Percentiles rank a stretch among this genome's conserved stretches.
phyloP scores from a whole-genome alignment of 2,113 vertebrate species.

The Elachura formosa region DNA sequence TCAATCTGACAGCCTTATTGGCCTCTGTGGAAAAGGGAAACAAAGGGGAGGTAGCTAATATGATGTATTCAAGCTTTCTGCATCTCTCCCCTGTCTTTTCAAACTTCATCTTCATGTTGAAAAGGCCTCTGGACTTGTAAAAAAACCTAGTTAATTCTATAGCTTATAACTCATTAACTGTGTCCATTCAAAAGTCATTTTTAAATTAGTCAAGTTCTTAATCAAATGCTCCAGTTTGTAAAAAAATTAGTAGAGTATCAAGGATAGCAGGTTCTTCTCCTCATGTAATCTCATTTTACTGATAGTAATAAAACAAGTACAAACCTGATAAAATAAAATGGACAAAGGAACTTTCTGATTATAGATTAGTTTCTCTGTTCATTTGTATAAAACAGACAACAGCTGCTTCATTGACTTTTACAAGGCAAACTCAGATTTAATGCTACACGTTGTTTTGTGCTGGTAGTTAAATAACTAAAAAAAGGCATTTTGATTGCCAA shows the following conservation, averaged over 20 bases:
- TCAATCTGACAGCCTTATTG: slow-evolving; percentile 47
- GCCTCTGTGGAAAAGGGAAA: slow-evolving; percentile 37
- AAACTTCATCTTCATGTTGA: neutral
- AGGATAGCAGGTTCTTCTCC: neutral
- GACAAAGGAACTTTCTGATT: neutral
- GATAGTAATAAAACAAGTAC: neutral
- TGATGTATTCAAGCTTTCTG: neutral
- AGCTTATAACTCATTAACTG: neutral
- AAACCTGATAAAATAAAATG: neutral
- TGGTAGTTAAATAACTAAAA: neutral
- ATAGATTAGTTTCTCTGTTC: neutral
- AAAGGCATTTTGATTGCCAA: neutral
- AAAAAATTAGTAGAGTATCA: neutral
- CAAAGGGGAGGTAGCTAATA: neutral
- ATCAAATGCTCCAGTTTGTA: neutral
- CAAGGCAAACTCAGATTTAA: neutral
- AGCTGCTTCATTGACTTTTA: neutral
- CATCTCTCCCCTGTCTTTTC: neutral
- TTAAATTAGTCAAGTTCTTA: neutral
- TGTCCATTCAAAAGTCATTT: neutral
- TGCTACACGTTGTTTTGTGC: neutral
- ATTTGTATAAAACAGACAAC: neutral
- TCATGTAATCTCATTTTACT: neutral
- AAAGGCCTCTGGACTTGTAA: neutral
- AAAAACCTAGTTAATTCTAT: neutral